Evolutionary conservation across 2,888 invertebrate species (phyloP), one percentile per base, ranked within the genome.

Genomic region (Caenorhabditis angaria): DNA sequence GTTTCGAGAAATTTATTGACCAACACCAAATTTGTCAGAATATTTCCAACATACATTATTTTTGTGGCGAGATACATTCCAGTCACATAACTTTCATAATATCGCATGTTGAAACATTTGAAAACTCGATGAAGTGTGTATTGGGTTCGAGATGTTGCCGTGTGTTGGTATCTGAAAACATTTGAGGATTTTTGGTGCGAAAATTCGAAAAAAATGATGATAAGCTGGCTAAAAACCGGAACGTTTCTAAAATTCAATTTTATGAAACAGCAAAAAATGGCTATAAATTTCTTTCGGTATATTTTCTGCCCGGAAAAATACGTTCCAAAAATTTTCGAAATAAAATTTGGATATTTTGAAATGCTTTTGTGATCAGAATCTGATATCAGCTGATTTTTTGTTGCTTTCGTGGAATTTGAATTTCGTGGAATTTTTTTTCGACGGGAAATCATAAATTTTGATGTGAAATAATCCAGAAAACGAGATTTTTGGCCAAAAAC

Each of bases 21-120:
- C 20, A 87, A 69, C 12, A 87, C 71, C 51, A 87, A 70, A 58
- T 87, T 20, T 12, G 84, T 85, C 53, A 87, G 74, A 54, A 86
- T 83, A 64, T 87, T 87, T 14, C 83, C 84, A 22, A 87, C 86
- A 76, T 87, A 87, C 75, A 86, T 78, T 18, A 87, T 77, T 67
- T 87, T 87, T 22, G 85, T 86, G 25, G 86, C 85, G 78, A 87
- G 72, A 71, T 87, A 87, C 71, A 87, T 78, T 32, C 86, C 87
- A n/a, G 87, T 87, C 29, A 87, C 85, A 70, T 87, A 87, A 62
- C 82, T 83, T 62, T 87, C 87, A 69, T 85, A 87, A 61, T 83
- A 84, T 55, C 86, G 76, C 81, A 86, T 80, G 68, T 86, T 86
- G 69, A 86, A 86, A 77, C 87, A 87, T 76, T 86, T 87, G 75